A percentile compares a stretch with the other conserved stretches of the same genome.
These are phyloP conservation scores for Channa maculata DNA, from an alignment of 2,113 vertebrate genomes.

Conservation along the genomic window DNA sequence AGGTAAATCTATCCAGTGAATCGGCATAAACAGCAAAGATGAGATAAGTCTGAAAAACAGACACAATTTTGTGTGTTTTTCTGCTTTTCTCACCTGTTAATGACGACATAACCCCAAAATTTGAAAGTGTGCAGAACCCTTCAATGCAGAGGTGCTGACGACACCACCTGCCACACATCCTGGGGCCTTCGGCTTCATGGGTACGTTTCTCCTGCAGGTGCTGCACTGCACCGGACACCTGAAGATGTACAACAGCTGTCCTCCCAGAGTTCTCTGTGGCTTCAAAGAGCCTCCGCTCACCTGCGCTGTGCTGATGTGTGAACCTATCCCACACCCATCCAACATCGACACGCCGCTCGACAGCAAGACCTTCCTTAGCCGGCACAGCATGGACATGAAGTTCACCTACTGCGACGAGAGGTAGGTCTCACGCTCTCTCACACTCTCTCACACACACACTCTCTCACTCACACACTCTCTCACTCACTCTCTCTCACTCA, in stretches of 20 bases:
- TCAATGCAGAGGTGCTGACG: no score
- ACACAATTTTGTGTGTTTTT: not conserved
- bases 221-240: conserved; percentile 96
- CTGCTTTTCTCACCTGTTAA: not conserved
- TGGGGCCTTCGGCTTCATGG: not conserved
- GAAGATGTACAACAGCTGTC: conserved; percentile 89
- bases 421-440: conserved; percentile 66
- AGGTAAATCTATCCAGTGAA: not conserved
- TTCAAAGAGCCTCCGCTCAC: conserved; percentile 93
- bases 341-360: conserved; percentile 97
- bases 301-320: conserved; percentile 95
- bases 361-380: conserved; percentile 96
- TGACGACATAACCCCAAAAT: not conserved
- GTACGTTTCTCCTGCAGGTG: conserved; percentile 82
- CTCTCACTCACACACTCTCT: not conserved
- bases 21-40: not conserved
- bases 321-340: conserved; percentile 95
- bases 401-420: conserved; percentile 98
- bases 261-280: conserved; percentile 87
- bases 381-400: conserved; percentile 99
- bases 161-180: no score
- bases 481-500: no score
- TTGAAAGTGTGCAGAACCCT: no score
- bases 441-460: no score
- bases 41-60: not conserved